Base-by-base conservation (phyloP, 1,140 invertebrate species). In the Luehdorfia chinensis region DNA sequence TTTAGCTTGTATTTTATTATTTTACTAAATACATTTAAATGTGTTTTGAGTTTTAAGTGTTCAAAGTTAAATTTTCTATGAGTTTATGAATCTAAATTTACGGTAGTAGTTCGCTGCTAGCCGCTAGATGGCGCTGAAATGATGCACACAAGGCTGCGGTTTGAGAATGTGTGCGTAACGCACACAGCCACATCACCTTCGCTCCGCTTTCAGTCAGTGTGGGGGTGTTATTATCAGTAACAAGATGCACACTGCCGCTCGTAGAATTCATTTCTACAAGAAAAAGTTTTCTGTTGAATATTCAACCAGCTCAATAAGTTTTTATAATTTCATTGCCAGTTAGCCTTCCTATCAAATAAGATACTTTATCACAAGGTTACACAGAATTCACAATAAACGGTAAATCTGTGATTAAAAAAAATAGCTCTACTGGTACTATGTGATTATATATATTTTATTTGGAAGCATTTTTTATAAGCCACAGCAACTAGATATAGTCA, bases 11-110 rank as follows among this genome's bases (percentile, higher is more conserved):
- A 18, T 31, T 34, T 9, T 11, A 8, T 50, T 50, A 18, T 39
- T 47, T 11, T 33, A 32, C 6, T 21, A 12, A 9, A 28, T 36
- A 11, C 12, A 1, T 37, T 12, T 39, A 41, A 25, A 21, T 27
- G 11, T 41, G 21, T 25, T 41, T 41, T 41, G 21, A n/a, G n/a
- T n/a, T n/a, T 27, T 25, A 41, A 41, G 2, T 41, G 76, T 77
- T 61, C 64, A 67, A 76, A 75, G 73, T 75, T n/a, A 70, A 70
- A 70, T 62, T 49, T 74, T 67, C 69, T 72, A 74, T 65, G 69
- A 62, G 73, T 83, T 79, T 73, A 64, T 76, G 71, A 79, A 77
- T 75, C 78, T 83, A 83, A 75, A 77, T 71, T 69, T 59, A 47
- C 9, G 36, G 25, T 27, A 47, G 54, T 59, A 64, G 49, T 8